Evolutionary conservation across 2,113 vertebrate genomes (phyloP).

Genomic region (Chionis minor): DNA sequence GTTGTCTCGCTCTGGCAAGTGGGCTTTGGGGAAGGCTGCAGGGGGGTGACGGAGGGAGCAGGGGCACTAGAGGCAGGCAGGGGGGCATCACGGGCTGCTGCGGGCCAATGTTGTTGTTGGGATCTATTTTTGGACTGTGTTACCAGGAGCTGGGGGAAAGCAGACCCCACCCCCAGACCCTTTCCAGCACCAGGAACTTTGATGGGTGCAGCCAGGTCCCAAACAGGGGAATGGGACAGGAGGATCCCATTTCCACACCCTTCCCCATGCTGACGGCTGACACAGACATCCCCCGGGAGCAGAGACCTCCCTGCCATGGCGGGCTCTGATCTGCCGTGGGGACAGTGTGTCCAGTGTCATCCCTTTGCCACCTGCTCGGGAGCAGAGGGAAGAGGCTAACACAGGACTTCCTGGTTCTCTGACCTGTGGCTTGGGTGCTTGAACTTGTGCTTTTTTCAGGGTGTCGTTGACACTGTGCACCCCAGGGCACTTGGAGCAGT

Average conservation of each 20-base stretch:
- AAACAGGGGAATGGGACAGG: background rate
- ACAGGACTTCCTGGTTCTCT: background rate
- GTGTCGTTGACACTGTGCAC: accelerated
- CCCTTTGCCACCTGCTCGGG: background rate
- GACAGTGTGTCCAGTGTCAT: background rate
- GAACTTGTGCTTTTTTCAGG: background rate
- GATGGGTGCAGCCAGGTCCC: background rate
- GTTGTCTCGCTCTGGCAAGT: background rate
- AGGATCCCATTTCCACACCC: background rate
- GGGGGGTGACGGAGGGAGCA: background rate
- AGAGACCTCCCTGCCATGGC: background rate
- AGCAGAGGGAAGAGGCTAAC: background rate
- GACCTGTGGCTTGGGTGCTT: background rate
- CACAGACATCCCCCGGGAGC: background rate
- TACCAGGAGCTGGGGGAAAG: constrained; percentile 42
- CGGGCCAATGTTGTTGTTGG: background rate
- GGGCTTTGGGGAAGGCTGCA: background rate
- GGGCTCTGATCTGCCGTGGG: background rate
- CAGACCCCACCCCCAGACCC: constrained; percentile 38
- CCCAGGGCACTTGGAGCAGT: background rate
- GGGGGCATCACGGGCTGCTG: background rate
- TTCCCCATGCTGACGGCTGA: background rate
- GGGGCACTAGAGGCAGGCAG: background rate
- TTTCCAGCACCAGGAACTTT: background rate
- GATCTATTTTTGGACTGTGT: constrained; percentile 54